Evolutionary conservation across 1,140 invertebrate genomes (phyloP).

Genomic region (Ceratitis capitata): DNA sequence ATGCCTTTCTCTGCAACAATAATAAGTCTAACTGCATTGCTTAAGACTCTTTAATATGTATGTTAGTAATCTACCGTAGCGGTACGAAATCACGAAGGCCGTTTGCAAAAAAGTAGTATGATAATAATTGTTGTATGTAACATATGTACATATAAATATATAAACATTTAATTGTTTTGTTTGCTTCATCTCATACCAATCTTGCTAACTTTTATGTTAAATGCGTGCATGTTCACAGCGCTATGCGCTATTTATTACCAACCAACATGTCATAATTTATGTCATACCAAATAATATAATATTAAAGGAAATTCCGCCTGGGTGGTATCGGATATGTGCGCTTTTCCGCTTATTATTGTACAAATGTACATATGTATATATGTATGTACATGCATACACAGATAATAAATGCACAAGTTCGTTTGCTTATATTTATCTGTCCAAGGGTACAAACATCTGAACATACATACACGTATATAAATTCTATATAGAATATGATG

Average conservation of each 20-base stretch:
- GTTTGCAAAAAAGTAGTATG: too few species aligned
- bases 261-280: not conserved
- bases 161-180: not conserved
- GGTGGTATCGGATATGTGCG: constrained; percentile 1
- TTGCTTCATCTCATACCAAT: not conserved
- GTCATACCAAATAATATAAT: not conserved
- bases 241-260: not conserved
- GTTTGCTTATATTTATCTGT: not conserved
- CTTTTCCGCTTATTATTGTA: not conserved
- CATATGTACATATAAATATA: too few species aligned
- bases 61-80: too few species aligned
- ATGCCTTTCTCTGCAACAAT: too few species aligned
- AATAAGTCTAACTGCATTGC: too few species aligned
- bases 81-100: too few species aligned
- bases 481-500: too few species aligned
- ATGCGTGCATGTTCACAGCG: not conserved
- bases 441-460: too few species aligned
- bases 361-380: too few species aligned
- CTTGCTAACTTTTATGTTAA: not conserved
- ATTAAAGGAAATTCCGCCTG: not conserved
- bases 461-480: not conserved
- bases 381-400: not conserved
- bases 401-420: not conserved
- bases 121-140: too few species aligned
- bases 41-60: too few species aligned